Evolutionary conservation across 1,140 invertebrate genomes (phyloP).

Genomic region (Samia ricini): DNA sequence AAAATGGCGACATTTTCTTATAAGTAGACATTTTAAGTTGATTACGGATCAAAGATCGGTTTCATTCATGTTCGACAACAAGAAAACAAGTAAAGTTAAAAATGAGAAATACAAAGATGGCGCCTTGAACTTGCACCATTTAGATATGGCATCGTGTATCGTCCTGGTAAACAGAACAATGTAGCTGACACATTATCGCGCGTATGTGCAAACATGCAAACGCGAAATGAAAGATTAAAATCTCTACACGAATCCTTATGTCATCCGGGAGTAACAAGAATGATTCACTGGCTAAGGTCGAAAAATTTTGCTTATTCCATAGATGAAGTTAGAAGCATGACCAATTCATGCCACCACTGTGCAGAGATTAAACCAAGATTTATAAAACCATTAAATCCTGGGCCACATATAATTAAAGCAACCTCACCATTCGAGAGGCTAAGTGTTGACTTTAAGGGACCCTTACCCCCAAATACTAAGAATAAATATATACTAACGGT

Average conservation of each 20-base stretch:
- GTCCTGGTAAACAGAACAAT: constrained; percentile 19
- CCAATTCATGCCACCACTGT: constrained; percentile 1
- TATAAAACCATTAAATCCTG: constrained; percentile 1
- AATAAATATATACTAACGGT: constrained; percentile 3
- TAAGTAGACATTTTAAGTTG: constrained; percentile 27
- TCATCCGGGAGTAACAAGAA: constrained; percentile 8
- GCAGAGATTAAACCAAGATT: constrained; percentile 2
- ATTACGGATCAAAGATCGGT: constrained; percentile 17
- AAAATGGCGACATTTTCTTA: constrained; percentile 24
- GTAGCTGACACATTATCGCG: constrained; percentile 17
- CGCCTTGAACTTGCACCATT: constrained; percentile 27
- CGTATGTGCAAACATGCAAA: constrained; percentile 9
- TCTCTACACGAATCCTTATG: constrained; percentile 1
- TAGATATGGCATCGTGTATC: constrained; percentile 26
- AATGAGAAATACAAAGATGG: constrained; percentile 33
- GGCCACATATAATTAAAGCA: constrained; percentile 2
- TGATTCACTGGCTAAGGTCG: not conserved
- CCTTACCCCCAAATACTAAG: not conserved
- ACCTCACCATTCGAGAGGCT: constrained; percentile 2
- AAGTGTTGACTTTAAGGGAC: not conserved
- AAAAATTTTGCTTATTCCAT: constrained; percentile 19
- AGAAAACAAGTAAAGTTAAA: constrained; percentile 29
- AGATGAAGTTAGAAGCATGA: constrained; percentile 19
- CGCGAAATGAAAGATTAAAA: constrained; percentile 13
- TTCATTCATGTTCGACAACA: constrained; percentile 27